Base-by-base conservation (phyloP, 2,113 vertebrate genomes). In the Lampris megalopsis region DNA sequence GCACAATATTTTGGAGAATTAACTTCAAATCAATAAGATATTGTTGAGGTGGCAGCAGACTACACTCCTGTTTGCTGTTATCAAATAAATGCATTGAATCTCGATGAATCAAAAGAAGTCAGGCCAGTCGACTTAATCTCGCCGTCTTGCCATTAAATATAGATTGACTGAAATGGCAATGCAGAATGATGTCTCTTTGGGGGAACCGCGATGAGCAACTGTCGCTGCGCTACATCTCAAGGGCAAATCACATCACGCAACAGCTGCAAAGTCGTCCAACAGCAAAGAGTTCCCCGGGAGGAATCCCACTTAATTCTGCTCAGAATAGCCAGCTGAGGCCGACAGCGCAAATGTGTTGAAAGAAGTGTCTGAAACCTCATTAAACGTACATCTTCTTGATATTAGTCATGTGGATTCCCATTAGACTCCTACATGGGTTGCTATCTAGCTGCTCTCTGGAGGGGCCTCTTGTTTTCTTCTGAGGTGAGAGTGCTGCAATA, bases 331-430 rank as follows among this genome's bases (percentile, higher is more conserved):
- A 64, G 57, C 52, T 40, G 9, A 37, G n/a, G 59, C 45, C 2
- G 53, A 63, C 0, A 58, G 2, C 8, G 11, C 10, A 11, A 6
- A 62, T 10, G 60, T 41, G 71, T 9, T 8, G 48, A 7, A 9
- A 53, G 35, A 13, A 52, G 45, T n/a, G 65, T 52, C 40, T 63
- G 45, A 61, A 77, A 56, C 9, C 71, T 79, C 79, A 68, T 81
- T 81, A 76, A 73, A 77, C 36, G 50, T 9, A 68, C 37, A 59
- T 37, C 68, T 72, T 6, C 35, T 60, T 7, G 11, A 58, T 68
- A 38, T 63, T 52, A 45, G 49, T n/a, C 2, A 58, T 70, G 60
- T 47, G 9, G 68, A 63, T 71, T 61, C 65, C 50, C 38, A 74
- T 75, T 57, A 60, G 6, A 72, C 58, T 38, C 56, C 50, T n/a